phyloP scores from a whole-genome alignment of 1,140 invertebrate genomes.

The Aphis craccivora region DNA sequence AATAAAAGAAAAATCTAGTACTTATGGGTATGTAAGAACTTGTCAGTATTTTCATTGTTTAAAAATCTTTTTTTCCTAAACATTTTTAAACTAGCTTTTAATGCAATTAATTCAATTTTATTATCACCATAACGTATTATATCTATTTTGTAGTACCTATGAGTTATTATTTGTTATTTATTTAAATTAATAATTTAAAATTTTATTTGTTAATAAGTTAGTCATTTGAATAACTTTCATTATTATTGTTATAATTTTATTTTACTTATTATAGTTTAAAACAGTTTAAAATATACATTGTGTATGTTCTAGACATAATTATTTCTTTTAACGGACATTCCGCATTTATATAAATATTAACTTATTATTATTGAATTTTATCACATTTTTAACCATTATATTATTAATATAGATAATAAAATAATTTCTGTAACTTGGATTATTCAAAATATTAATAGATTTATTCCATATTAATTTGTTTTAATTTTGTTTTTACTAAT shows the following conservation, averaged over 20 bases:
- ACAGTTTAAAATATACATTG: constrained; percentile 16
- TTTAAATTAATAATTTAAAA: constrained; percentile 42
- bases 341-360: constrained; percentile 50
- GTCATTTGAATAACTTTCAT: constrained; percentile 40
- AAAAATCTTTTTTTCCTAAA: constrained; percentile 27
- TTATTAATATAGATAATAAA: neutral
- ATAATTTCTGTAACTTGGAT: neutral
- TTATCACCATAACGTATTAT: constrained; percentile 27
- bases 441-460: neutral
- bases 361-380: constrained; percentile 46
- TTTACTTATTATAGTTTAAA: constrained; percentile 37
- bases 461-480: neutral
- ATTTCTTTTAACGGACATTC: constrained; percentile 56
- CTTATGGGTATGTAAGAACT: neutral
- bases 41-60: constrained; percentile 17
- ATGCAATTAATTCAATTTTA: constrained; percentile 11
- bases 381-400: constrained; percentile 47
- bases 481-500: constrained; percentile 2
- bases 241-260: constrained; percentile 38
- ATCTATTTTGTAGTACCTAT: constrained; percentile 44
- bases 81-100: constrained; percentile 47
- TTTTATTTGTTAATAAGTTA: constrained; percentile 48
- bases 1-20: constrained; percentile 24
- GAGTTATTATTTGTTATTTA: constrained; percentile 53
- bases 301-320: constrained; percentile 44